Conservation (phyloP, 2,888 invertebrate genomes). For the Leistus spinibarbis region DNA sequence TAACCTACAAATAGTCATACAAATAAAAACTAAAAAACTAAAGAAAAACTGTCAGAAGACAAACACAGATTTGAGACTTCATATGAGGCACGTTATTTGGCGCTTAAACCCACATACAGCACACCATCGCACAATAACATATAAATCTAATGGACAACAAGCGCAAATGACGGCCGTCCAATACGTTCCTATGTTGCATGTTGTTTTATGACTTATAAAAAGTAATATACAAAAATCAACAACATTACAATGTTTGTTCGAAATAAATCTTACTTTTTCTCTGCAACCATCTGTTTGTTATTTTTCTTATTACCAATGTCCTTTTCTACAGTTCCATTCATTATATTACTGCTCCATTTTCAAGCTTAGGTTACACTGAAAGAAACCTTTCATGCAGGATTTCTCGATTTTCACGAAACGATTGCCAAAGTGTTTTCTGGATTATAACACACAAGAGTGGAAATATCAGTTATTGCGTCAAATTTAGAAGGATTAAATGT, state of each 20-base stretch:
- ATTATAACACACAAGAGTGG: too few species aligned
- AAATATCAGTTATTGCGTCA: too few species aligned
- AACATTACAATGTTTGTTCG: constrained; percentile 37
- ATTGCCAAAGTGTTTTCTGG: too few species aligned
- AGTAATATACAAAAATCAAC: too few species aligned
- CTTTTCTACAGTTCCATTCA: neutral
- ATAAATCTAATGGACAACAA: constrained; percentile 5
- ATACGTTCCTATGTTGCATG: constrained; percentile 21
- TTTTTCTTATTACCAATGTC: neutral
- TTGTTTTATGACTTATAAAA: constrained; percentile 25
- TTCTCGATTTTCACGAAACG: neutral
- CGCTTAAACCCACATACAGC: neutral
- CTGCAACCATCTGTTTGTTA: constrained; percentile 15
- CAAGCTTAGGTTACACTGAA: neutral
- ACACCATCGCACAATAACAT: neutral
- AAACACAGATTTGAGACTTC: neutral
- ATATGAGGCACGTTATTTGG: neutral
- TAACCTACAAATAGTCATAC: neutral
- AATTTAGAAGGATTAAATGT: too few species aligned
- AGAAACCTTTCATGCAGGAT: neutral
- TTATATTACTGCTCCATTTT: neutral
- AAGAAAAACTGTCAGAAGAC: neutral
- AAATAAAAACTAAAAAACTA: neutral
- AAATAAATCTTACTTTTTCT: constrained; percentile 37
- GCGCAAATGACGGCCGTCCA: constrained; percentile 15